Percentiles rank a stretch among this genome's conserved stretches.
These are phyloP conservation scores for Notarius lentiginosus DNA, from an alignment of 2,113 vertebrate species.

Conservation along the genomic window DNA sequence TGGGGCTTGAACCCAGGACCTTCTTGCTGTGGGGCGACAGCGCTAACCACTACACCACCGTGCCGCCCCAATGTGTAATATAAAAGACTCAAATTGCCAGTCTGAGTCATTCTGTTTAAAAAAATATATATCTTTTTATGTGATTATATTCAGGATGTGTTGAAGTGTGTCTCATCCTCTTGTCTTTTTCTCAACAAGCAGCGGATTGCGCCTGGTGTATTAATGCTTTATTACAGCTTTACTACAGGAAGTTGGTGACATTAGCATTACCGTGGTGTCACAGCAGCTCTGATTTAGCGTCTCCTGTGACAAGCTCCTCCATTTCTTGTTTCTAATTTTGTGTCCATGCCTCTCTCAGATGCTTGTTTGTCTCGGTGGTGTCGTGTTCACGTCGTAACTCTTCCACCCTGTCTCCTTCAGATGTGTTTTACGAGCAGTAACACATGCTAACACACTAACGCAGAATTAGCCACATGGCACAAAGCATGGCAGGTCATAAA, in stretches of 20 bases:
- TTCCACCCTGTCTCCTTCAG: background rate
- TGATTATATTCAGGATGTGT: background rate
- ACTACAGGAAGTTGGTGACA: background rate
- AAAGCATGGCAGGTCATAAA: background rate
- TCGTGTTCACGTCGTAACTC: background rate
- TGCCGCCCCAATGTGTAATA: background rate
- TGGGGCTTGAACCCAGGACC: no score
- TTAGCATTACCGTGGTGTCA: background rate
- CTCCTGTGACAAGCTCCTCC: background rate
- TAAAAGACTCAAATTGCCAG: background rate
- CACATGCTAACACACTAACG: background rate
- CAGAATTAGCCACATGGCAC: background rate
- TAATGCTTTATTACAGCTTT: background rate
- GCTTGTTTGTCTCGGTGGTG: background rate
- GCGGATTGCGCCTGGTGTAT: background rate
- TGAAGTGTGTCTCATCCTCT: background rate
- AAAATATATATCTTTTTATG: background rate
- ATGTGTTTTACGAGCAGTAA: background rate
- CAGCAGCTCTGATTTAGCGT: background rate
- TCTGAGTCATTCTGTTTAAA: background rate
- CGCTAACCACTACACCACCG: no score
- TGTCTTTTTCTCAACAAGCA: background rate
- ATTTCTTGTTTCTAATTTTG: conserved; percentile 22
- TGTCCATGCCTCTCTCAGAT: background rate
- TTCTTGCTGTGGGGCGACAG: no score